Conservation (phyloP, 2,888 invertebrate genomes). For the Isoperla grammatica region DNA sequence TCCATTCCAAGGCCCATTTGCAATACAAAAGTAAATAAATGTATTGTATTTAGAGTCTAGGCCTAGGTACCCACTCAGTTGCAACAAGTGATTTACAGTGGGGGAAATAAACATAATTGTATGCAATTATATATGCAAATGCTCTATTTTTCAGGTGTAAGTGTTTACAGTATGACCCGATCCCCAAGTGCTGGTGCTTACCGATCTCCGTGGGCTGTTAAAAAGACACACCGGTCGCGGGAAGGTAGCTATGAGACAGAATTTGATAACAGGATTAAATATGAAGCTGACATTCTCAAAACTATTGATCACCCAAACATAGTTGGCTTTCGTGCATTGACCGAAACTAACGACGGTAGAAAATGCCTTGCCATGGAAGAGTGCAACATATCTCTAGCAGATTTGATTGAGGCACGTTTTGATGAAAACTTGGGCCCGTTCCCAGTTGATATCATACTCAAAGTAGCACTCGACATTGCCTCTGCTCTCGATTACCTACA, state of each 20-base stretch:
- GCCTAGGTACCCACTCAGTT: too few species aligned
- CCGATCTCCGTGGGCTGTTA: slow-evolving; percentile 83
- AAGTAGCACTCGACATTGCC: slow-evolving; percentile 60
- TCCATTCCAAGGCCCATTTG: too few species aligned
- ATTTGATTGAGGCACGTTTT: slow-evolving; percentile 62
- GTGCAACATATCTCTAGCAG: slow-evolving; percentile 64
- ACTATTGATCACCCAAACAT: slow-evolving; percentile 73
- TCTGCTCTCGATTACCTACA: slow-evolving; percentile 74
- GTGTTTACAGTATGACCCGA: slow-evolving; percentile 68
- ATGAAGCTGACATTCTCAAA: slow-evolving; percentile 66
- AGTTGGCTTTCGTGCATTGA: slow-evolving; percentile 63
- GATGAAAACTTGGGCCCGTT: slow-evolving; percentile 56
- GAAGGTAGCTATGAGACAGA: slow-evolving; percentile 41
- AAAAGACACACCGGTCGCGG: slow-evolving; percentile 57
- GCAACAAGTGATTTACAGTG: too few species aligned
- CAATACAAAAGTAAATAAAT: too few species aligned
- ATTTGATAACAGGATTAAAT: slow-evolving; percentile 53
- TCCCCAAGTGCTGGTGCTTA: slow-evolving; percentile 61
- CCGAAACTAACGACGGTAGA: slow-evolving; percentile 49
- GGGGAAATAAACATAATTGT: too few species aligned
- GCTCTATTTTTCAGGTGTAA: slow-evolving; percentile 54
- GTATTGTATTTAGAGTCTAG: too few species aligned
- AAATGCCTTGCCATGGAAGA: slow-evolving; percentile 74
- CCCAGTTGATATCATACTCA: slow-evolving; percentile 55
- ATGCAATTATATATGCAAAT: too few species aligned